Base-by-base conservation (phyloP, 2,888 invertebrate genomes). In the Rhagium mordax region DNA sequence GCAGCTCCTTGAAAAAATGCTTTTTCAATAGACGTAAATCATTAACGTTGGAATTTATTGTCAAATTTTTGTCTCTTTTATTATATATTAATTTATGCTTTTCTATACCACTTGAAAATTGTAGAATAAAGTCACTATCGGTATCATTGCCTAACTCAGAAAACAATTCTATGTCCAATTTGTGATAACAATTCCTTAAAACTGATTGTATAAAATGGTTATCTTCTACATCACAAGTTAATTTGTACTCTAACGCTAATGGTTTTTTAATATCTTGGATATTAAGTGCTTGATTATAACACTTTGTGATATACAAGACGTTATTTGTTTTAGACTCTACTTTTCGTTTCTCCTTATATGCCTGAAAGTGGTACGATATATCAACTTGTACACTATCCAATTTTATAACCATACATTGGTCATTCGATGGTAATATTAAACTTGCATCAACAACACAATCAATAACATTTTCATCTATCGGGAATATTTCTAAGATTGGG, bases 301-400 rank as follows among this genome's bases (percentile, higher is more conserved):
- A 67, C 59, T 80, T 76, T 8, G 80, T 74, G 20, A 82, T 72
- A 59, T 78, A 72, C 20, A 81, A 61, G 18, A 80, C 75, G 69
- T 74, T 53, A 48, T 71, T 74, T 13, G 27, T 16, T 66, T 27
- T 57, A 16, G 60, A 41, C 1, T 15, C 33, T 20, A 61, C 62
- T 48, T 70, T 71, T 55, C 69, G 59, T 33, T 66, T 72, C 73
- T 78, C 79, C 74, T 71, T 62, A 57, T 67, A 65, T 53, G 74
- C 75, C 62, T 82, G 76, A 75, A 86, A 85, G 76, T 85, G 84
- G 73, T 85, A 85, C 3, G 86, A 86, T 69, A 86, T 81, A 79
- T 87, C 83, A 5, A 84, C 71, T 41, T 70, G 47, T 21, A 84
- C 77, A 20, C 74, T 73, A 21, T 81, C 81, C 49, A 86, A 76